Conservation (phyloP, 2,113 vertebrate species). For the Mystacornis crossleyi region DNA sequence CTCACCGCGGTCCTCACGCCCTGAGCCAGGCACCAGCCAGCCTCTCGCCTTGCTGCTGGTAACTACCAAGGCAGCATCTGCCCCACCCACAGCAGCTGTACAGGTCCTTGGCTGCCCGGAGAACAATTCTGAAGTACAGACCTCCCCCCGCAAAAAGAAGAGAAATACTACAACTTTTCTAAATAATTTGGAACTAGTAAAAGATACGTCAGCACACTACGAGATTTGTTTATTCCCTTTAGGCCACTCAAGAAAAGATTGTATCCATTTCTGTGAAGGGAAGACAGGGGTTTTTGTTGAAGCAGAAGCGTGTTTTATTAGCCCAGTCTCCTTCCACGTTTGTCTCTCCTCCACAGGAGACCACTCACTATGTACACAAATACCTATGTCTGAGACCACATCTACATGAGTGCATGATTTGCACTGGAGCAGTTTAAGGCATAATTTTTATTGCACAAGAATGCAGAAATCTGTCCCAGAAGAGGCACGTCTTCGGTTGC, state of each 20-base stretch:
- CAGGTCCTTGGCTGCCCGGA: not conserved
- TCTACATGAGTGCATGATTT: not conserved
- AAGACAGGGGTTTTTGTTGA: not conserved
- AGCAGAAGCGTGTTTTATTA: not conserved
- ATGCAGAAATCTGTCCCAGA: not conserved
- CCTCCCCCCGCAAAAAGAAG: fast-evolving
- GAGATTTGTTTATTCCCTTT: not conserved
- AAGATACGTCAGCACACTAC: not conserved
- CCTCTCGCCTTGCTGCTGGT: not conserved
- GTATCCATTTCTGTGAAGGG: not conserved
- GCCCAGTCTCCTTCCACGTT: fast-evolving
- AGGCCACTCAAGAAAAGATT: not conserved
- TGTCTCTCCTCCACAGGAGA: fast-evolving
- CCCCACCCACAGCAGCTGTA: not conserved
- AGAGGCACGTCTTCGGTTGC: not conserved
- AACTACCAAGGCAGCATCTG: not conserved
- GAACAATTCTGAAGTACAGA: not conserved
- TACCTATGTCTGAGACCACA: not conserved
- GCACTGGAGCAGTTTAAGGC: not conserved
- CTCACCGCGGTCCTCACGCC: not conserved
- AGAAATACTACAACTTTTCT: fast-evolving
- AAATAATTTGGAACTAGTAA: not conserved
- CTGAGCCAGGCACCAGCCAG: not conserved
- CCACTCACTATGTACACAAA: not conserved
- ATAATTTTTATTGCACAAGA: not conserved